Conservation (phyloP, 2,888 invertebrate species). For the Petrolisthes manimaculis region DNA sequence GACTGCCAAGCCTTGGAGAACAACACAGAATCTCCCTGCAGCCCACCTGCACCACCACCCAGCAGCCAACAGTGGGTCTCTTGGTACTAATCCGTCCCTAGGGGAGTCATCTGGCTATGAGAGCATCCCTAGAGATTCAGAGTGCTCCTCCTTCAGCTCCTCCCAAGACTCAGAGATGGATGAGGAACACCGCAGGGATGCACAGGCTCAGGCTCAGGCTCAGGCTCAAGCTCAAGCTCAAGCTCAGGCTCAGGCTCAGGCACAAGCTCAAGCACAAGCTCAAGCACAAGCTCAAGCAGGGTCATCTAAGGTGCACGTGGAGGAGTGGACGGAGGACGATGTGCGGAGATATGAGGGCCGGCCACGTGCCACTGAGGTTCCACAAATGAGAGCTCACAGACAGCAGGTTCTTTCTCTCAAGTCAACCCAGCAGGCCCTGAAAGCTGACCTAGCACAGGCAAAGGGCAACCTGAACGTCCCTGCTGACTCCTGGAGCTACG, state of each 20-base stretch:
- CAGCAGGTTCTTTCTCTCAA: constrained; percentile 64
- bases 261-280: constrained; percentile 21
- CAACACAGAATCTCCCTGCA: constrained; percentile 50
- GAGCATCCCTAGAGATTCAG: constrained; percentile 85
- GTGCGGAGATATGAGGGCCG: constrained; percentile 59
- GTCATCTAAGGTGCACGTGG: constrained; percentile 48
- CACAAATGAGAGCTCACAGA: constrained; percentile 48
- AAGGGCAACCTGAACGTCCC: constrained; percentile 74
- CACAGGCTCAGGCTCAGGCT: constrained; percentile 51
- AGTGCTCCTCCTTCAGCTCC: constrained; percentile 88
- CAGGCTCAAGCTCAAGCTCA: constrained; percentile 26
- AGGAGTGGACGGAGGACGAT: constrained; percentile 59
- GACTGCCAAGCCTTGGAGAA: constrained; percentile 47
- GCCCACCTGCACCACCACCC: constrained; percentile 52
- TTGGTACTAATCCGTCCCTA: constrained; percentile 70
- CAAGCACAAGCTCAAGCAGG: constrained; percentile 26
- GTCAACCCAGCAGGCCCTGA: constrained; percentile 71
- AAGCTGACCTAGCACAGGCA: constrained; percentile 72
- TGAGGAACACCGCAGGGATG: constrained; percentile 62
- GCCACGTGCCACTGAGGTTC: constrained; percentile 50
- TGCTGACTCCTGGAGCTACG: constrained; percentile 73
- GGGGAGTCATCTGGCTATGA: constrained; percentile 91
- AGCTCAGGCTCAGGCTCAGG: constrained; percentile 33
- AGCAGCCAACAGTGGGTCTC: constrained; percentile 63
- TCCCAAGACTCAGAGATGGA: constrained; percentile 70